These are phyloP conservation scores for Festucalex cinctus DNA, from an alignment of 2,113 vertebrate genomes.

Conservation along the genomic window DNA sequence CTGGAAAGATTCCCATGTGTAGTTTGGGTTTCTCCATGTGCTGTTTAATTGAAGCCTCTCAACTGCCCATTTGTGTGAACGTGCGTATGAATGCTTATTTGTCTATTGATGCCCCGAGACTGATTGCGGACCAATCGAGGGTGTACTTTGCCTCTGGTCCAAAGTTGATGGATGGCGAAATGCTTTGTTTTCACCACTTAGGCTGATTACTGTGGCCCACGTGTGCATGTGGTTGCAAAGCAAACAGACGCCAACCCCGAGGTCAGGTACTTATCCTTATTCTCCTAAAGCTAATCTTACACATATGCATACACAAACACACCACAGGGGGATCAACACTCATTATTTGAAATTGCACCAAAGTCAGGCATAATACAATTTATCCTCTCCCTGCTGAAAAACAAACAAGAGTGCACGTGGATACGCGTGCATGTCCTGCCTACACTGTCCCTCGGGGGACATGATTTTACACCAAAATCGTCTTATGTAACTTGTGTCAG, in stretches of 20 bases:
- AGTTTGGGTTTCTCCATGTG: too few relatives aligned
- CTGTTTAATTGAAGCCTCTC: too few relatives aligned
- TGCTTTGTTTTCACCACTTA: constrained; percentile 1
- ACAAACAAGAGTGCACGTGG: not conserved
- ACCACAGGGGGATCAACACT: constrained; percentile 15
- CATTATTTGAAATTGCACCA: constrained; percentile 20
- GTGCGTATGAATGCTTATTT: too few relatives aligned
- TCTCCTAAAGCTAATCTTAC: constrained; percentile 16
- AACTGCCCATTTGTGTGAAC: too few relatives aligned
- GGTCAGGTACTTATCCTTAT: constrained; percentile 27
- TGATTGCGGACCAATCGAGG: not conserved
- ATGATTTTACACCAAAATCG: constrained; percentile 13
- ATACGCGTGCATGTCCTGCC: constrained; percentile 4
- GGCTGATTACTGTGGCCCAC: not conserved
- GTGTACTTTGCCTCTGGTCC: not conserved
- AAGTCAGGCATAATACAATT: constrained; percentile 23
- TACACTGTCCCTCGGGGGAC: constrained; percentile 11
- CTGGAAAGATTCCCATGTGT: too few relatives aligned
- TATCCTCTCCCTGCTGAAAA: not conserved
- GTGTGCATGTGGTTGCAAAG: constrained; percentile 18
- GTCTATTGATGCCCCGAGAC: too few relatives aligned
- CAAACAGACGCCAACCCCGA: constrained; percentile 18
- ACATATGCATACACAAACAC: not conserved
- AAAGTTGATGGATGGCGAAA: not conserved
- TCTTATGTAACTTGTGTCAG: constrained; percentile 39